Conservation (phyloP, 2,113 vertebrate species). For the Notothenia coriiceps region DNA sequence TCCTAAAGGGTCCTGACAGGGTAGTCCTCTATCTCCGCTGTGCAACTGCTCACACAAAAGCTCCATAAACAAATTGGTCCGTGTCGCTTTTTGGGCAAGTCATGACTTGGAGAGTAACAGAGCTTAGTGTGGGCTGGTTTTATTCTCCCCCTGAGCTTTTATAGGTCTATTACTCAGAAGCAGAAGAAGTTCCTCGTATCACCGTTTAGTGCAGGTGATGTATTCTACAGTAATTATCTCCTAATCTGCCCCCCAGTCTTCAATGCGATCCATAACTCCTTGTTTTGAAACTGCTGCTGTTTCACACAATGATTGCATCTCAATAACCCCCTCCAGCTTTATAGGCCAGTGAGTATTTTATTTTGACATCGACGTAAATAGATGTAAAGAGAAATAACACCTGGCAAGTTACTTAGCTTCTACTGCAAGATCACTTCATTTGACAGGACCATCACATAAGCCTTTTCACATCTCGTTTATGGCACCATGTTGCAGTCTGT, state of each 20-base stretch:
- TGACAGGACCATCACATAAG: constrained; percentile 7
- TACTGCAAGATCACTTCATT: constrained; percentile 14
- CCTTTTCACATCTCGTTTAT: constrained; percentile 33
- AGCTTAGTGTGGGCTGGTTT: constrained; percentile 63
- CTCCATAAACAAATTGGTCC: constrained; percentile 75
- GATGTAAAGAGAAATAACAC: constrained; percentile 39
- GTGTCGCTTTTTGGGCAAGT: constrained; percentile 51
- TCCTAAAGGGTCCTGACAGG: constrained; percentile 69
- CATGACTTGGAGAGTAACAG: constrained; percentile 63
- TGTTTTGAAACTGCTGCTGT: constrained; percentile 63
- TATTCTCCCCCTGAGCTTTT: constrained; percentile 66
- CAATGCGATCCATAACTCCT: constrained; percentile 66
- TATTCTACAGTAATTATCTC: constrained; percentile 78
- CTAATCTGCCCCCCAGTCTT: constrained; percentile 64
- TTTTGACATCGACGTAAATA: constrained; percentile 32
- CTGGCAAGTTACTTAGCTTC: background rate
- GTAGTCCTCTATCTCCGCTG: constrained; percentile 60
- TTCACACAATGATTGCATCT: constrained; percentile 55
- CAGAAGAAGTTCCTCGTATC: constrained; percentile 50
- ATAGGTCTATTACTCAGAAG: constrained; percentile 74
- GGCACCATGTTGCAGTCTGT: constrained; percentile 6
- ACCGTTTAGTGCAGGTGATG: constrained; percentile 74
- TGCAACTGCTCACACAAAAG: constrained; percentile 65
- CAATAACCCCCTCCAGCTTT: constrained; percentile 39
- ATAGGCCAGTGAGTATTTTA: constrained; percentile 21